phyloP scores from a whole-genome alignment of 2,797 vertebrate genomes.

The Florisuga fusca region DNA sequence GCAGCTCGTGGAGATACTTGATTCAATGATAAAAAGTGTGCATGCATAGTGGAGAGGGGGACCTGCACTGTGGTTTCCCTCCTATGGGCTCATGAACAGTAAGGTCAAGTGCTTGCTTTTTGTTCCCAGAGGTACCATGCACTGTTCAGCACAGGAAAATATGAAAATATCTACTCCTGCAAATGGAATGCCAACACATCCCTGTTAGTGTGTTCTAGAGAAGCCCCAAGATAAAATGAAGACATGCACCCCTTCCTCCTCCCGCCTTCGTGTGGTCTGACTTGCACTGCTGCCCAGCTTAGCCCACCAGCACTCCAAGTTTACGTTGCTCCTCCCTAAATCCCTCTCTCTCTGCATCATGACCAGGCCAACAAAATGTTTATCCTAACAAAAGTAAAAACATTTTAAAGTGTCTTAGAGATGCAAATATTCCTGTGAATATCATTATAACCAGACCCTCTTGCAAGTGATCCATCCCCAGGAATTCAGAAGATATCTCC shows the following conservation, averaged over 20 bases:
- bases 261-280: accelerated
- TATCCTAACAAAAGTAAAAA: background rate
- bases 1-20: background rate
- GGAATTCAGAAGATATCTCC: background rate
- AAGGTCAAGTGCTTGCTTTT: background rate
- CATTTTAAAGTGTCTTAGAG: background rate
- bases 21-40: background rate
- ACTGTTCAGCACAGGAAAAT: background rate
- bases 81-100: accelerated
- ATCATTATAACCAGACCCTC: background rate
- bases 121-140: background rate
- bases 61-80: background rate
- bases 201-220: background rate
- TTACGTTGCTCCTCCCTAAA: background rate
- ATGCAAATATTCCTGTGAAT: background rate
- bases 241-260: background rate
- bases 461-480: background rate
- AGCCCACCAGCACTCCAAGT: background rate
- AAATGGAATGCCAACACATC: background rate
- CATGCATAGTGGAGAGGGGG: background rate
- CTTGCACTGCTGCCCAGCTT: accelerated
- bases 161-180: background rate
- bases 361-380: background rate
- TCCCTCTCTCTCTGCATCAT: accelerated
- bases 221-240: background rate